Evolutionary conservation across 2,888 invertebrate species (phyloP).

Genomic region (Fissipunctia ypsillon): DNA sequence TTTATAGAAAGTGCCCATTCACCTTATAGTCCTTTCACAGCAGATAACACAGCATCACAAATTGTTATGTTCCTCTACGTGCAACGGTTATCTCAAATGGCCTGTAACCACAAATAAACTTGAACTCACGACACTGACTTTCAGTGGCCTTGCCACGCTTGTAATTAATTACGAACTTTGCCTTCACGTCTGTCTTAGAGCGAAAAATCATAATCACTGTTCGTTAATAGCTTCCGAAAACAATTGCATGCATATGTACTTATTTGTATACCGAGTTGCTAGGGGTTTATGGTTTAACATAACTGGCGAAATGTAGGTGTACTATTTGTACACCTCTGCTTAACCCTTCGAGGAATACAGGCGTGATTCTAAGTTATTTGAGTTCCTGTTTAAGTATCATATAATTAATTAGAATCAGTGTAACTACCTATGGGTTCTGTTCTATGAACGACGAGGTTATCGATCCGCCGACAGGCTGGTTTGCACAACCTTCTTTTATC

Average conservation of each 20-base stretch:
- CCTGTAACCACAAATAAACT: conserved; percentile 28
- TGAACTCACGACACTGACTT: conserved; percentile 45
- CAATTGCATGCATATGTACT: conserved; percentile 12
- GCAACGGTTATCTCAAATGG: conserved; percentile 16
- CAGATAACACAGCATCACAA: conserved; percentile 5
- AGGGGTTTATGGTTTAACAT: neutral
- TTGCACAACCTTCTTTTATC: neutral
- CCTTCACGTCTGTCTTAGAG: conserved; percentile 42
- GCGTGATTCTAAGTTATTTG: too few species aligned
- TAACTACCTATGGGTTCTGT: neutral
- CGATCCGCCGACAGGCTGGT: too few species aligned
- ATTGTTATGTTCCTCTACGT: neutral
- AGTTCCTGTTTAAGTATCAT: neutral
- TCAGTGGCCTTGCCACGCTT: conserved; percentile 43
- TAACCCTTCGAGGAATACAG: too few species aligned
- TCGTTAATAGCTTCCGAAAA: conserved; percentile 46
- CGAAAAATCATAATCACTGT: conserved; percentile 24
- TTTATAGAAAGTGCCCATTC: conserved; percentile 17
- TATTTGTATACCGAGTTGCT: neutral
- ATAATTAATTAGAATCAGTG: too few species aligned
- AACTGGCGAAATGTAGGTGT: too few species aligned
- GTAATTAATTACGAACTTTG: conserved; percentile 46
- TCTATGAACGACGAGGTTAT: neutral
- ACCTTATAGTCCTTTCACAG: conserved; percentile 8
- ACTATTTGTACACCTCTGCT: too few species aligned